These are phyloP conservation scores for Ichneumoninae sp. DNA, from an alignment of 2,888 invertebrate species.

Conservation along the genomic window DNA sequence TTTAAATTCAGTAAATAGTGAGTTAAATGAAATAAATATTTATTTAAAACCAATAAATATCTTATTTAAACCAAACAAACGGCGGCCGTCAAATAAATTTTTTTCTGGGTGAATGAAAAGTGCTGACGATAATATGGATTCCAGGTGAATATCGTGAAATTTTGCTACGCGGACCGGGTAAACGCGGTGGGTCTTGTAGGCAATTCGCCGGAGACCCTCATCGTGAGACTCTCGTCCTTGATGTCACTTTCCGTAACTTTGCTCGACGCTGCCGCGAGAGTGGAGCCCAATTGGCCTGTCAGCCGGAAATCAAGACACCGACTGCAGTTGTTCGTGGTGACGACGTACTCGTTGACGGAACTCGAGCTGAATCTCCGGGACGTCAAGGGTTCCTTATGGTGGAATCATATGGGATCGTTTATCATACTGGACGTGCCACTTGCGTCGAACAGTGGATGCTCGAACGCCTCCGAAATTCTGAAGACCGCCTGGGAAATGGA, in stretches of 20 bases:
- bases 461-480: slow-evolving; percentile 58
- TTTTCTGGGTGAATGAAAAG: neutral
- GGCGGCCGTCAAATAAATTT: too few relatives aligned
- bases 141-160: slow-evolving; percentile 24
- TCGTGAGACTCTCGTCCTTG: neutral
- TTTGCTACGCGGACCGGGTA: slow-evolving; percentile 4
- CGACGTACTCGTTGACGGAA: neutral
- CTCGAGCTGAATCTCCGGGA: neutral
- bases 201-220: neutral
- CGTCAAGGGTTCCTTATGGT: slow-evolving; percentile 62
- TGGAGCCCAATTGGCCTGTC: neutral
- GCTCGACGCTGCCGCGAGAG: neutral
- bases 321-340: slow-evolving; percentile 28
- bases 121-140: neutral
- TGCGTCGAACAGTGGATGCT: slow-evolving; percentile 43
- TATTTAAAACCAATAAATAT: too few relatives aligned
- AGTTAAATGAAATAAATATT: too few relatives aligned
- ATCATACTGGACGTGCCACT: slow-evolving; percentile 53
- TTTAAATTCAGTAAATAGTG: too few relatives aligned
- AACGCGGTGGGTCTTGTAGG: slow-evolving; percentile 28
- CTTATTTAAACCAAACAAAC: too few relatives aligned
- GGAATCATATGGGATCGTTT: slow-evolving; percentile 67
- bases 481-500: slow-evolving; percentile 63
- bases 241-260: neutral
- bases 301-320: neutral